phyloP scores from a whole-genome alignment of 2,888 invertebrate species.

The Phymatocera aterrima region DNA sequence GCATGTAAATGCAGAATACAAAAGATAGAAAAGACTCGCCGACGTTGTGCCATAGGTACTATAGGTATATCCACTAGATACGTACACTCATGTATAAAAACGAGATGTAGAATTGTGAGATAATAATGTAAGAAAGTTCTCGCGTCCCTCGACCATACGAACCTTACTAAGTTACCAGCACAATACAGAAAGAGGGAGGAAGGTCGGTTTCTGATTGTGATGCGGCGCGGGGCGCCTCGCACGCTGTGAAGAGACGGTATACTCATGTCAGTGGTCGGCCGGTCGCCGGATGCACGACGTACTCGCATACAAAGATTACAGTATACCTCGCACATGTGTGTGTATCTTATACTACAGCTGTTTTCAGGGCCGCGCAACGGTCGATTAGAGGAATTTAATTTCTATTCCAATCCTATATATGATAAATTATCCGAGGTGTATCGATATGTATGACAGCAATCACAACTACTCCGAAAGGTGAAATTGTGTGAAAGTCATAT shows the following conservation, averaged over 20 bases:
- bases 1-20: too few species aligned
- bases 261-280: not conserved
- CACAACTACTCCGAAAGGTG: too few species aligned
- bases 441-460: too few species aligned
- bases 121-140: slow-evolving; percentile 12
- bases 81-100: not conserved
- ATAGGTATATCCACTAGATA: too few species aligned
- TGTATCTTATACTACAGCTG: not conserved
- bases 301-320: not conserved
- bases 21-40: too few species aligned
- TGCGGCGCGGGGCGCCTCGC: slow-evolving; percentile 24
- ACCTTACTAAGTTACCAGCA: not conserved
- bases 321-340: not conserved
- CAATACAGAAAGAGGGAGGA: not conserved
- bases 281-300: slow-evolving; percentile 24
- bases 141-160: not conserved
- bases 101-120: slow-evolving; percentile 25
- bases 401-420: not conserved
- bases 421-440: too few species aligned
- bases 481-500: too few species aligned
- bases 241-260: not conserved
- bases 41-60: too few species aligned
- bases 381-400: not conserved
- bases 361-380: not conserved
- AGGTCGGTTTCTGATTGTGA: slow-evolving; percentile 30